Conservation (phyloP, 2,113 vertebrate genomes). For the Cyanistes caeruleus region DNA sequence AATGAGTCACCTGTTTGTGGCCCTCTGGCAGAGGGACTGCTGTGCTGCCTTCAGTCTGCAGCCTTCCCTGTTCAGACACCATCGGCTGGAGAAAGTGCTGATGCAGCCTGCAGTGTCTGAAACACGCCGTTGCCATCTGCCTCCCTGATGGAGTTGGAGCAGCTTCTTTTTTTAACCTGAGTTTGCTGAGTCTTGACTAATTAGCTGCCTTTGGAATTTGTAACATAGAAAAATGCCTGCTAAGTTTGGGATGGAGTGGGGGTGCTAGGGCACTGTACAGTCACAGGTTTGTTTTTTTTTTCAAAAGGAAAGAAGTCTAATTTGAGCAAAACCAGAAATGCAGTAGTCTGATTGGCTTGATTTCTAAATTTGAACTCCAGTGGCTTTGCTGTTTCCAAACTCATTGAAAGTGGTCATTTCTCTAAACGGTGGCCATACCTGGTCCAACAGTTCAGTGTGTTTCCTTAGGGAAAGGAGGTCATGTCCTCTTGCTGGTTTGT, state of each 20-base stretch:
- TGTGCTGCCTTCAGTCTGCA: neutral
- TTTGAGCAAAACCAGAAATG: neutral
- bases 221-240: neutral
- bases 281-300: neutral
- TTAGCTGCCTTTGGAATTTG: constrained; percentile 58
- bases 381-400: neutral
- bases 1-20: constrained; percentile 33
- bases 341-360: neutral
- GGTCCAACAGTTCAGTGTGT: neutral
- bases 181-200: constrained; percentile 70
- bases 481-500: neutral
- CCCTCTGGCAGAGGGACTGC: neutral
- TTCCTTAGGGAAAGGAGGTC: neutral
- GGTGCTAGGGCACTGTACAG: constrained; percentile 27
- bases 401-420: neutral
- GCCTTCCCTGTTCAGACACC: constrained; percentile 49
- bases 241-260: constrained; percentile 53
- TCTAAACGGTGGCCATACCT: neutral
- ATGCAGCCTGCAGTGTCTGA: constrained; percentile 60
- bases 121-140: constrained; percentile 58
- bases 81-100: constrained; percentile 61
- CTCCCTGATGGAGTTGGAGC: constrained; percentile 53
- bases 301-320: neutral
- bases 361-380: neutral
- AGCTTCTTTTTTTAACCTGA: constrained; percentile 59